These are phyloP conservation scores for Phainopepla nitens DNA, from an alignment of 2,113 vertebrate species.

Conservation along the genomic window DNA sequence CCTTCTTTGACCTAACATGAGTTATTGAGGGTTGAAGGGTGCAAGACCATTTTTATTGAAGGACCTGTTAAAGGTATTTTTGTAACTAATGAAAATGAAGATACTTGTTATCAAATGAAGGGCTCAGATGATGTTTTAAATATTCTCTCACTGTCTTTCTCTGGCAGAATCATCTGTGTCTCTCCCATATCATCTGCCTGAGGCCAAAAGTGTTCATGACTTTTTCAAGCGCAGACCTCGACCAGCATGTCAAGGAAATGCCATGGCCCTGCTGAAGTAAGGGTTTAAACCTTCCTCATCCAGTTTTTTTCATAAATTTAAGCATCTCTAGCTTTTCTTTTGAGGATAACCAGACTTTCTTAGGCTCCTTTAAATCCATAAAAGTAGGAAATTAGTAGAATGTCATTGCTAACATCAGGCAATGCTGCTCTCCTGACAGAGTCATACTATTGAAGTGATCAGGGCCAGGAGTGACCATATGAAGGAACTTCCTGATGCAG, in stretches of 20 bases:
- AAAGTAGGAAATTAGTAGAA: background rate
- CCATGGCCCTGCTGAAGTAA: constrained; percentile 93
- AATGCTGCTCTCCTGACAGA: background rate
- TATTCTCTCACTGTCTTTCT: background rate
- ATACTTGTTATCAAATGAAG: background rate
- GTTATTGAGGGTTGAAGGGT: background rate
- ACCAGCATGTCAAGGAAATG: constrained; percentile 77
- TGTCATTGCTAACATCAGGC: background rate
- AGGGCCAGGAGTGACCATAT: background rate
- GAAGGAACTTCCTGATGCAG: background rate
- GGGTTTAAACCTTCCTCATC: background rate
- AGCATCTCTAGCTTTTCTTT: background rate
- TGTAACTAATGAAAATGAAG: background rate
- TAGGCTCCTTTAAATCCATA: background rate
- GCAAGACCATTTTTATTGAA: background rate
- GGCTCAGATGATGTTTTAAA: background rate
- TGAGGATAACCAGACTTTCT: background rate
- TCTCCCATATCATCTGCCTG: constrained; percentile 91
- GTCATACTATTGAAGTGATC: rapidly evolving
- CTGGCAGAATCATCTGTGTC: constrained; percentile 83
- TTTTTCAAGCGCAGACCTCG: constrained; percentile 85
- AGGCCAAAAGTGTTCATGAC: constrained; percentile 88
- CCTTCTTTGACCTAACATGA: background rate
- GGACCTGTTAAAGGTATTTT: background rate
- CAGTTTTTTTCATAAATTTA: background rate